phyloP scores from a whole-genome alignment of 2,113 vertebrate species.

The Rhipidura dahli region DNA sequence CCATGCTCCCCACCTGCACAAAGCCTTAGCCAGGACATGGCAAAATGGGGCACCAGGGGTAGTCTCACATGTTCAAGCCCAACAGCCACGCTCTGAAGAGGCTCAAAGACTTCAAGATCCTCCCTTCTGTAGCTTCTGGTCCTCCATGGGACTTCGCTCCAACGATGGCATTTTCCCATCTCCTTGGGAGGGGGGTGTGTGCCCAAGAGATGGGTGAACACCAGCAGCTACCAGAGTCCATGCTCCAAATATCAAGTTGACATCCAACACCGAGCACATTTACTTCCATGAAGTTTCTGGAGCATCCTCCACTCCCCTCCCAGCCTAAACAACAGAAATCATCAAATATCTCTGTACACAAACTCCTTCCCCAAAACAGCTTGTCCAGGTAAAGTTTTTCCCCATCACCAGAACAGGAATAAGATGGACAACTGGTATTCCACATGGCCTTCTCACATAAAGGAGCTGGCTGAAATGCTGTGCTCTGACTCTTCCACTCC shows the following conservation, averaged over 20 bases:
- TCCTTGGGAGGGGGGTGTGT: not conserved
- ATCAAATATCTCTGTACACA: not conserved
- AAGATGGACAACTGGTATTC: not conserved
- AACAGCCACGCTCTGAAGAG: not conserved
- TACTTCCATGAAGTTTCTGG: not conserved
- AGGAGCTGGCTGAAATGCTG: not conserved
- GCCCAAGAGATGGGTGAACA: not conserved
- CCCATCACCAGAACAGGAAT: not conserved
- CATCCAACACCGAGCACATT: not conserved
- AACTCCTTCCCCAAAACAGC: not conserved
- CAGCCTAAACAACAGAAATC: not conserved
- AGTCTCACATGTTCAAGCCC: rapidly evolving
- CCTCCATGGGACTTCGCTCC: rapidly evolving
- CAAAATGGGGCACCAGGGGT: not conserved
- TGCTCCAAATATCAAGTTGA: not conserved
- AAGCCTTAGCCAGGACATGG: not conserved
- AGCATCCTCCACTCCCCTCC: not conserved
- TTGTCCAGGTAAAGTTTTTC: not conserved
- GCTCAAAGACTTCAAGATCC: not conserved
- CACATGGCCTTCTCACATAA: not conserved
- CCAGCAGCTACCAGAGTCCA: not conserved
- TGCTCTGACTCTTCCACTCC: not conserved
- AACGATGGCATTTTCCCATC: rapidly evolving
- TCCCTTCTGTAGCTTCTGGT: not conserved
- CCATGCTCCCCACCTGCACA: not conserved